Conservation (phyloP, 2,113 vertebrate species). For the Hippopotamus amphibius region DNA sequence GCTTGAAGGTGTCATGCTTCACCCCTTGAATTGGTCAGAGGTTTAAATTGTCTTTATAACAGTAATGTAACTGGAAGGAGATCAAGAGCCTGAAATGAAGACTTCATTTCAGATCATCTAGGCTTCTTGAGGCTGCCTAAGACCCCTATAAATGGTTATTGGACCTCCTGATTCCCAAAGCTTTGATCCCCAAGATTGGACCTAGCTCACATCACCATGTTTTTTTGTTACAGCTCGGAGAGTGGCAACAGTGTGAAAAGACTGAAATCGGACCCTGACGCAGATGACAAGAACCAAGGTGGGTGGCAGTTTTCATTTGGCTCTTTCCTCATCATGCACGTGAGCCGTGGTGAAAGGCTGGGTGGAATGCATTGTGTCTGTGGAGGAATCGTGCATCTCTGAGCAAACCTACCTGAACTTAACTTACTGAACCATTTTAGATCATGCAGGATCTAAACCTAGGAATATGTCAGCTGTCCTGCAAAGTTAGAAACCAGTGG, state of each 20-base stretch:
- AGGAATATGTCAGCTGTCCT: neutral
- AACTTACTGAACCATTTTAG: neutral
- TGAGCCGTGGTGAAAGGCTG: neutral
- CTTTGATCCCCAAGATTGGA: slow-evolving; percentile 24
- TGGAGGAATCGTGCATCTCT: neutral
- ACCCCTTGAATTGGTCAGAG: neutral
- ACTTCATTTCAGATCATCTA: neutral
- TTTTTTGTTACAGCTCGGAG: slow-evolving; percentile 91
- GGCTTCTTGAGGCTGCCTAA: neutral
- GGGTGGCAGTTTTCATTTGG: slow-evolving; percentile 13
- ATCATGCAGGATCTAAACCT: neutral
- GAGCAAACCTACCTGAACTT: neutral
- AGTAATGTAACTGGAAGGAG: slow-evolving; percentile 1
- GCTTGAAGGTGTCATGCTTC: neutral
- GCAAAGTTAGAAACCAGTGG: slow-evolving; percentile 12
- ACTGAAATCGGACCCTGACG: slow-evolving; percentile 91
- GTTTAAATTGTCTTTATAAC: slow-evolving; percentile 39
- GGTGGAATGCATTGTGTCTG: neutral
- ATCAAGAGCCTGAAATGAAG: slow-evolving; percentile 39
- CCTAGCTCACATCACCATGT: slow-evolving; percentile 50
- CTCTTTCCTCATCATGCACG: neutral
- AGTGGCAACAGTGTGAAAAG: slow-evolving; percentile 94
- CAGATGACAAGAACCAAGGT: slow-evolving; percentile 87
- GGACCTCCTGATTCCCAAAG: neutral
- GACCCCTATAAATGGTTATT: neutral